Conservation (phyloP, 2,113 vertebrate species). For the Tauraco erythrolophus region DNA sequence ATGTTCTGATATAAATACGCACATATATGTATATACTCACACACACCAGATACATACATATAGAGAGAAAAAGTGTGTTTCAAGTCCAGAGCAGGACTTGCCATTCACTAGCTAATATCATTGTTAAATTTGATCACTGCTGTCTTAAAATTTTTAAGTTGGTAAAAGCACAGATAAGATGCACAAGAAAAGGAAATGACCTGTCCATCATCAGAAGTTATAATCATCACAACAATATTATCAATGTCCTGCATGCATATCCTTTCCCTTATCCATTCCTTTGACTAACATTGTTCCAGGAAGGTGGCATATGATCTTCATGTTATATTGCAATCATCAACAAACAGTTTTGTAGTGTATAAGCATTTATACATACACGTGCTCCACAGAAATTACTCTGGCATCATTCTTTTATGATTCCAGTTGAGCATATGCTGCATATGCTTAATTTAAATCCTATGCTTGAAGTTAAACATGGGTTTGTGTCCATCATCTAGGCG, state of each 20-base stretch:
- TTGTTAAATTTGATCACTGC: neutral
- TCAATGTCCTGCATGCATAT: neutral
- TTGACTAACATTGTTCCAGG: neutral
- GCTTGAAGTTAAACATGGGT: neutral
- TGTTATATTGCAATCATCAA: neutral
- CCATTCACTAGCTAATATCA: neutral
- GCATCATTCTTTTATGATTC: neutral
- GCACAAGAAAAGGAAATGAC: neutral
- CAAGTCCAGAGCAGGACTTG: neutral
- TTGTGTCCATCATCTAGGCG: neutral
- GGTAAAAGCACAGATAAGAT: neutral
- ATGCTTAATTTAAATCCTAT: neutral
- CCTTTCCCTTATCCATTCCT: neutral
- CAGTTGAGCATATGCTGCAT: neutral
- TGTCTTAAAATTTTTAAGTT: neutral
- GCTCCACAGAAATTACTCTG: neutral
- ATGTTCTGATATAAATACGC: accelerated
- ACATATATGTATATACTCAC: neutral
- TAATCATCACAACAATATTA: neutral
- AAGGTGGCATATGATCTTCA: neutral
- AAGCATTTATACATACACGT: neutral
- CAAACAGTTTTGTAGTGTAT: neutral
- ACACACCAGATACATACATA: neutral
- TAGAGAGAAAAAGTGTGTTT: accelerated
- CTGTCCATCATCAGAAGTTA: neutral